Evolutionary conservation across 1,140 invertebrate species (phyloP), one percentile per base, ranked within the genome.

Genomic region (Drosophila grimshawi): DNA sequence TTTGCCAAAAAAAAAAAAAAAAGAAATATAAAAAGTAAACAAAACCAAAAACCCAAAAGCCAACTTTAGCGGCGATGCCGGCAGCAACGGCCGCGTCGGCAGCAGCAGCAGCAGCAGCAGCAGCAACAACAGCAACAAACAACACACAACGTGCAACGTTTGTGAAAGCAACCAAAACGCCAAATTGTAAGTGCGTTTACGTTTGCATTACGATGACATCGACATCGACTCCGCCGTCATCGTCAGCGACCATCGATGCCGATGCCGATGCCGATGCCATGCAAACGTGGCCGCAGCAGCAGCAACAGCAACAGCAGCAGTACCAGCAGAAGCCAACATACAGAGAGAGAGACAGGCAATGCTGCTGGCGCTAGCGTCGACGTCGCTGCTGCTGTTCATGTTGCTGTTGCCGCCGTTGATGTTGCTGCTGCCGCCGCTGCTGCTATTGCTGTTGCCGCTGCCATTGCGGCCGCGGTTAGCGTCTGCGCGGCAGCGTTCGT

Each of bases 401-500:
- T 39, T 33, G 46, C 51, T 57, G 62, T 19, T 53, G 32, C 32
- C 30, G 27, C 4, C 39, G 62, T 33, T 10, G 55, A 30, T 19
- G 60, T 10, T 45, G 39, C 37, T 55, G 60, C 27, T 35, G 48
- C 37, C 52, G 62, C 7, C 45, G 46, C 7, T 52, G 59, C 10
- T 64, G 57, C 3, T 45, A 30, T 32, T 69, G 53, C 6, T 39
- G 70, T 8, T 32, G 32, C 66, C 37, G 64, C 52, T 59, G 59
- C 77, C 55, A 74, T 45, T 49, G 67, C 67, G 67, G 65, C 67
- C 69, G 73, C 67, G 51, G 80, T 52, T 65, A 49, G 64, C 83
- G 83, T 79, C 82, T 88, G 71, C 82, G 82, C 86, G 86, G 62
- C 86, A 67, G 83, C 89, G 89, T 82, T 91, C 89, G 82, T 91